These are phyloP conservation scores for Elysia crispata DNA, from an alignment of 2,888 invertebrate species.

Conservation along the genomic window DNA sequence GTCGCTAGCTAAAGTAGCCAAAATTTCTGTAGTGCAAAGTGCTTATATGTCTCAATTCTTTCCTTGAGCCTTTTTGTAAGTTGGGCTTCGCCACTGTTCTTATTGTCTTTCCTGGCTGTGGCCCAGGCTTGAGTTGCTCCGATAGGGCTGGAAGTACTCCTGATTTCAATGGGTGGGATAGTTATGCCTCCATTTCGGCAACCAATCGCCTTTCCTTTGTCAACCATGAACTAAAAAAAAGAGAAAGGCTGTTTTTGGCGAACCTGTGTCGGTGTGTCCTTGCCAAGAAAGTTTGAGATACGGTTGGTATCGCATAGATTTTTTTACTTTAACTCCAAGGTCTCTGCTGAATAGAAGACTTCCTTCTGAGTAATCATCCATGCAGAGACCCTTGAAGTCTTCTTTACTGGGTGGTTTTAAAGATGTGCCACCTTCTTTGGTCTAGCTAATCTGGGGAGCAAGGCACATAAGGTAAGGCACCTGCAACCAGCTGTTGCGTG, in stretches of 20 bases:
- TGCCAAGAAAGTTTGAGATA: no score
- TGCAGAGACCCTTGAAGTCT: constrained; percentile 2
- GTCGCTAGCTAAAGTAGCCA: no score
- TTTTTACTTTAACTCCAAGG: background rate
- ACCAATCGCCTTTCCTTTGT: background rate
- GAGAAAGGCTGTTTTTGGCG: background rate
- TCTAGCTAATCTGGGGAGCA: no score
- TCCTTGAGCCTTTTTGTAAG: background rate
- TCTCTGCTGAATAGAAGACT: constrained; percentile 26
- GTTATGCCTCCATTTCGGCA: no score
- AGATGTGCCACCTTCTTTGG: no score
- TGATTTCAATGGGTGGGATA: background rate
- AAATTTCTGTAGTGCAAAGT: no score
- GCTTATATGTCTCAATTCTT: background rate
- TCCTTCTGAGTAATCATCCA: constrained; percentile 11
- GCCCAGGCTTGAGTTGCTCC: no score
- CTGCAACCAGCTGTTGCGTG: no score
- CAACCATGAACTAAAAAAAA: background rate
- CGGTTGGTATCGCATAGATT: background rate
- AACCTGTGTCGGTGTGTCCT: background rate
- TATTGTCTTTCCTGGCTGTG: background rate
- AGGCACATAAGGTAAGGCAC: no score
- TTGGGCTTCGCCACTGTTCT: background rate
- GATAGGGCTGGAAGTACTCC: background rate
- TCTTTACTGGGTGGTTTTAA: no score